A percentile compares a stretch with the other conserved stretches of the same genome.
These are phyloP conservation scores for Myzus persicae DNA, from an alignment of 1,140 invertebrate species.

Conservation along the genomic window DNA sequence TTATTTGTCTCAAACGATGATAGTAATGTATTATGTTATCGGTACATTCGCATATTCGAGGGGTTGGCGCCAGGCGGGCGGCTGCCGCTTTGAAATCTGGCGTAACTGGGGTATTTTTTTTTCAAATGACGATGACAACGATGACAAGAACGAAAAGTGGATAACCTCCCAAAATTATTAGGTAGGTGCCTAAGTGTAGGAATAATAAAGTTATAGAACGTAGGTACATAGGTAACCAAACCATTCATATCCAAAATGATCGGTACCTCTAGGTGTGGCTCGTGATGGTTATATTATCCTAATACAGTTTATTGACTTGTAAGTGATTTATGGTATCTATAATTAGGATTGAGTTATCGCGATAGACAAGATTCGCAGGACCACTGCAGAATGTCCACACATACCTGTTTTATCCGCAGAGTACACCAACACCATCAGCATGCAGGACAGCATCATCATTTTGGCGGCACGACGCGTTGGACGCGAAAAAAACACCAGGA, in stretches of 20 bases:
- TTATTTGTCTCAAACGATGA: neutral
- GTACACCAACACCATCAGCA: conserved; percentile 28
- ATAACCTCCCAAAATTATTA: too few relatives aligned
- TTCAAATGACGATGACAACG: neutral
- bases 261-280: too few relatives aligned
- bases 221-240: too few relatives aligned
- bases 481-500: neutral
- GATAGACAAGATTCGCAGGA: neutral
- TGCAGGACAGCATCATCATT: conserved; percentile 27
- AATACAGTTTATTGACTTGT: too few relatives aligned
- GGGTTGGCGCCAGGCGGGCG: neutral
- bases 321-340: too few relatives aligned
- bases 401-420: conserved; percentile 49
- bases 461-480: neutral
- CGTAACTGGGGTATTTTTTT: neutral
- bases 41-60: neutral
- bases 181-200: too few relatives aligned
- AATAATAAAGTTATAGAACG: too few relatives aligned
- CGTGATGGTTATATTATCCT: too few relatives aligned
- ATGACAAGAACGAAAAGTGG: too few relatives aligned
- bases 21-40: neutral
- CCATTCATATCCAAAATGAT: too few relatives aligned
- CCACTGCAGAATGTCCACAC: neutral
- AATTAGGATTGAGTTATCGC: too few relatives aligned
- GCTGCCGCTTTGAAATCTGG: neutral